Conservation (phyloP, 2,113 vertebrate species). For the Macquaria australasica region DNA sequence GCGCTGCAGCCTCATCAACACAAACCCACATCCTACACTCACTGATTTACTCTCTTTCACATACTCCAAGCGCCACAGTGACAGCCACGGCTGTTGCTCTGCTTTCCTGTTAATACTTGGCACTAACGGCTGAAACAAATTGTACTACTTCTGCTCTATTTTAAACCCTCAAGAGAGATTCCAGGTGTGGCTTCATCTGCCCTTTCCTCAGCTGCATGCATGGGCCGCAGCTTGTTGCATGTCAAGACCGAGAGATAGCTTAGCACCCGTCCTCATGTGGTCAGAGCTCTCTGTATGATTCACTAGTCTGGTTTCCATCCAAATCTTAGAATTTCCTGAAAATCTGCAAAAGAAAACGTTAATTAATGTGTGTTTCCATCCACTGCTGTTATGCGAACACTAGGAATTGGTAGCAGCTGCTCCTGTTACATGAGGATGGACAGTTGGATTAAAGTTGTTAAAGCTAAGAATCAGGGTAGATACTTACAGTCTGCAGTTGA, state of each 20-base stretch:
- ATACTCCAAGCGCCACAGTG: background rate
- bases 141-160: background rate
- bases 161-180: constrained; percentile 10
- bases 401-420: no score
- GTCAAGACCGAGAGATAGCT: background rate
- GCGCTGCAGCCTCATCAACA: constrained; percentile 46
- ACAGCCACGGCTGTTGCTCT: constrained; percentile 22
- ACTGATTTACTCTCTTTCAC: constrained; percentile 20
- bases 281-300: background rate
- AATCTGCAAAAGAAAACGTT: background rate
- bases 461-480: background rate
- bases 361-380: background rate
- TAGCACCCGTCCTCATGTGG: background rate
- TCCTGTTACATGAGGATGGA: background rate
- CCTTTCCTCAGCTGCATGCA: background rate
- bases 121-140: background rate
- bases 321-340: background rate
- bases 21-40: constrained; percentile 41
- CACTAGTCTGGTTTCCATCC: background rate
- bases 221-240: background rate
- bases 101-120: constrained; percentile 17
- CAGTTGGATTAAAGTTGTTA: background rate
- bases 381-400: no score
- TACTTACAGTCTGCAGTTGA: background rate
- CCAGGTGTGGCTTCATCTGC: constrained; percentile 27